Conservation (phyloP, 2,888 invertebrate genomes). For the Yponomeuta plumbellus region DNA sequence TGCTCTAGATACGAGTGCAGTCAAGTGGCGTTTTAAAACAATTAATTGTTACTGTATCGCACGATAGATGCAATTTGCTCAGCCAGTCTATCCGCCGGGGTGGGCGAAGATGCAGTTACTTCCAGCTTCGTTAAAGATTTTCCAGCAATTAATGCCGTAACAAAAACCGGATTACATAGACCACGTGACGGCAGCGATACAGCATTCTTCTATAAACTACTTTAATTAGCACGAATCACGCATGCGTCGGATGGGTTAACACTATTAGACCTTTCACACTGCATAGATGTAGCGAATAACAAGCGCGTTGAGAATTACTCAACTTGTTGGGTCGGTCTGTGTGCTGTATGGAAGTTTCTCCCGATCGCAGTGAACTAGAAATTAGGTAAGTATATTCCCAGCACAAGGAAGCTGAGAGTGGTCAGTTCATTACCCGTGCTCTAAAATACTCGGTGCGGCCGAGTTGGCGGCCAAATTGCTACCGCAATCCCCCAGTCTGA, state of each 20-base stretch:
- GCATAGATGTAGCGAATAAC: neutral
- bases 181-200: neutral
- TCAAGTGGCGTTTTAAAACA: conserved; percentile 32
- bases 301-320: neutral
- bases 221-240: conserved; percentile 4
- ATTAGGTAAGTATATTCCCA: neutral
- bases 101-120: conserved; percentile 38
- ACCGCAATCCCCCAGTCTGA: conserved; percentile 40
- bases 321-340: neutral
- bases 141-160: conserved; percentile 3
- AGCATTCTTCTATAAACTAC: neutral
- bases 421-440: conserved; percentile 9
- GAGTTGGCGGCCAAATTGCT: conserved; percentile 52
- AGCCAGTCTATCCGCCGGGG: conserved; percentile 42
- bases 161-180: neutral
- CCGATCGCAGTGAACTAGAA: neutral
- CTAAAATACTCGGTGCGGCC: conserved; percentile 51
- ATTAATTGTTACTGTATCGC: conserved; percentile 56
- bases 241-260: conserved; percentile 4
- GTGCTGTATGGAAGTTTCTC: neutral
- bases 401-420: conserved; percentile 29
- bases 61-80: conserved; percentile 58
- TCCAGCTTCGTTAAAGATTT: neutral
- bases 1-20: conserved; percentile 37
- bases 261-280: conserved; percentile 12